A percentile compares a stretch with the other conserved stretches of the same genome.
Evolutionary conservation across 1,140 invertebrate species (phyloP).

Genomic region (Ptiloglossa arizonensis): DNA sequence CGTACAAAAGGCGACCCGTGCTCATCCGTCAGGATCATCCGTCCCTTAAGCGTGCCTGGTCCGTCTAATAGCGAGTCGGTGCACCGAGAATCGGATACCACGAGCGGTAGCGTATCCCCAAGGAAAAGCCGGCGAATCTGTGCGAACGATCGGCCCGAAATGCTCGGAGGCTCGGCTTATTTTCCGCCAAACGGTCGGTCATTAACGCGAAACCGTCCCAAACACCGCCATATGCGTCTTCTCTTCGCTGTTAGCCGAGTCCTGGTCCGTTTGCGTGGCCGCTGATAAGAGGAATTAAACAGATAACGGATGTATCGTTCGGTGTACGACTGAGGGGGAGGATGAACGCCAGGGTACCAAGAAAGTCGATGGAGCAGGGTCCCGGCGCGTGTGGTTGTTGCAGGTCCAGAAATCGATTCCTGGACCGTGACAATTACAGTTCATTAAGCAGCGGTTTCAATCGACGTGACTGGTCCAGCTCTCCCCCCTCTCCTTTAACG

Average conservation of each 20-base stretch:
- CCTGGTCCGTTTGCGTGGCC: not conserved
- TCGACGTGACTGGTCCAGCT: conserved; percentile 26
- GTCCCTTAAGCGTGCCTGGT: not conserved
- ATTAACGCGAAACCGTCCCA: conserved; percentile 28
- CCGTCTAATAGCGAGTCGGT: not conserved
- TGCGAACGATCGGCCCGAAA: not conserved
- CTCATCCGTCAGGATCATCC: not conserved
- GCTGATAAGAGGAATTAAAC: conserved; percentile 39
- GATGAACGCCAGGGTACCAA: not conserved
- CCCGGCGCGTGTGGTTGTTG: not conserved
- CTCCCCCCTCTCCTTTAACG: no score
- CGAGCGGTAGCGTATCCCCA: no score
- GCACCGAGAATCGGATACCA: no score
- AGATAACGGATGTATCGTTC: conserved; percentile 32
- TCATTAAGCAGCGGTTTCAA: conserved; percentile 61
- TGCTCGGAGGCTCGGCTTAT: conserved; percentile 14
- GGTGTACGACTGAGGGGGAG: no score
- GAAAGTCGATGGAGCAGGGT: not conserved
- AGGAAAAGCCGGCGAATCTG: not conserved
- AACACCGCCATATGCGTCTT: conserved; percentile 13
- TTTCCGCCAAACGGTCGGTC: conserved; percentile 20
- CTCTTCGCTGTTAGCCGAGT: not conserved
- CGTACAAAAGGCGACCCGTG: no score
- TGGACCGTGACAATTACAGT: conserved; percentile 52
- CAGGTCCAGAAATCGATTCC: conserved; percentile 45